These are phyloP conservation scores for Uropetala carovei DNA, from an alignment of 2,888 invertebrate species.

Conservation along the genomic window DNA sequence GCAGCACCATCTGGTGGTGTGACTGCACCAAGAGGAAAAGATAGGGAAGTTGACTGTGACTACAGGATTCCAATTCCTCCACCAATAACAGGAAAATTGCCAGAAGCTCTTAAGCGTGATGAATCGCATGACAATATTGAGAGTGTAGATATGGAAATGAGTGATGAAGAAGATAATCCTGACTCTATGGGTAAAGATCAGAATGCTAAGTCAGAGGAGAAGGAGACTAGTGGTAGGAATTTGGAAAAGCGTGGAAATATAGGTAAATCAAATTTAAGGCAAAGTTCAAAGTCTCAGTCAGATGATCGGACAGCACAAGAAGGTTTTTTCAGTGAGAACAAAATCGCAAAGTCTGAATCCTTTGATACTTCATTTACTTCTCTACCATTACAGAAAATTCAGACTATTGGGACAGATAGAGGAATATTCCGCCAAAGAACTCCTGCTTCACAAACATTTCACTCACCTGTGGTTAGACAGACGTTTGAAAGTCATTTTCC, in stretches of 20 bases:
- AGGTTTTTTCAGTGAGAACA: constrained; percentile 37
- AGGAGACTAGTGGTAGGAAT: background rate
- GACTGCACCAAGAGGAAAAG: constrained; percentile 1
- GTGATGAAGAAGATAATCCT: constrained; percentile 82
- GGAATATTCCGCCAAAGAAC: constrained; percentile 43
- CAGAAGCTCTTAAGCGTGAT: constrained; percentile 71
- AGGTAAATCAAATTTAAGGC: background rate
- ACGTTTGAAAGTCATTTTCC: constrained; percentile 50
- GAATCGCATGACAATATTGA: constrained; percentile 82
- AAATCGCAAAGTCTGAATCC: constrained; percentile 8
- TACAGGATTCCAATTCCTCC: constrained; percentile 68
- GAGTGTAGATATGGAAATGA: constrained; percentile 91
- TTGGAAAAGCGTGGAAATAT: constrained; percentile 29
- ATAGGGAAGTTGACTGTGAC: constrained; percentile 41
- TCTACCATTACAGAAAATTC: constrained; percentile 32
- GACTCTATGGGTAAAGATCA: constrained; percentile 47
- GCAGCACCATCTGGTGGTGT: background rate
- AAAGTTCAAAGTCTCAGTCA: background rate
- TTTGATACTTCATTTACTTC: constrained; percentile 43
- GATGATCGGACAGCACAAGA: constrained; percentile 14
- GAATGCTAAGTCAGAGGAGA: constrained; percentile 51
- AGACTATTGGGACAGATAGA: constrained; percentile 41
- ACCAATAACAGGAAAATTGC: constrained; percentile 73
- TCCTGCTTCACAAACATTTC: constrained; percentile 35
- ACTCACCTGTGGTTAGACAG: constrained; percentile 35